Evolutionary conservation across 2,113 vertebrate genomes (phyloP), one percentile per base, ranked within the genome.

Genomic region (Ceyx melanurus): DNA sequence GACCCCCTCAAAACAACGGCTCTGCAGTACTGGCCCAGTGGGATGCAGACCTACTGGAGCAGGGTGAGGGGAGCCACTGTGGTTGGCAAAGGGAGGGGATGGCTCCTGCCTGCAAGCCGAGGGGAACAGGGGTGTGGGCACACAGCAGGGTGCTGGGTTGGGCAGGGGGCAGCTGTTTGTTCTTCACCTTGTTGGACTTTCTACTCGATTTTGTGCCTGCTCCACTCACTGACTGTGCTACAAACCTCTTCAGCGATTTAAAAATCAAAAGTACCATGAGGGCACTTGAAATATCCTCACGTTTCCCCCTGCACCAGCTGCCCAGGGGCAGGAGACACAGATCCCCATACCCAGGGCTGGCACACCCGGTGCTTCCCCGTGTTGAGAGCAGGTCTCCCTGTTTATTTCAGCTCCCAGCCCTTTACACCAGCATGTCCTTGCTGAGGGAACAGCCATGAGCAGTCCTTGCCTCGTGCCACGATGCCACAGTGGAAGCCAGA

Each of bases 171-270:
- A 16, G 25, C 56, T 20, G 6, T 28, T 53, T 58, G 26, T 57
- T 82, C 50, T 48, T 60, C 20, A 4, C 76, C 81, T 66, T 67
- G 66, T 45, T 88, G 81, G 56, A 70, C 58, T 88, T 93, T 35
- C 40, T 65, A 61, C 94, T 88, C 57, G 96, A 94, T 89, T 96
- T 92, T 65, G 16, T 89, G 92, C 73, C 94, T 67, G 68, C 85
- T 72, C 92, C 4, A 2, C 57, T 81, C 3, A 0, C 62, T 37
- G 12, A 86, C 78, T 56, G 29, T 33, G 33, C 87, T 82, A 84
- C 53, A 78, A 96, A 91, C 82, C 90, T 88, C 92, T 70, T 62
- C 88, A 95, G 94, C 53, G 23, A 92, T 95, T 94, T 93, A 92
- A 91, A 94, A 83, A 66, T 88, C 83, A 93, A 82, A 92, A 94